These are phyloP conservation scores for Liposcelis brunnea DNA, from an alignment of 2,888 invertebrate species.

Conservation along the genomic window DNA sequence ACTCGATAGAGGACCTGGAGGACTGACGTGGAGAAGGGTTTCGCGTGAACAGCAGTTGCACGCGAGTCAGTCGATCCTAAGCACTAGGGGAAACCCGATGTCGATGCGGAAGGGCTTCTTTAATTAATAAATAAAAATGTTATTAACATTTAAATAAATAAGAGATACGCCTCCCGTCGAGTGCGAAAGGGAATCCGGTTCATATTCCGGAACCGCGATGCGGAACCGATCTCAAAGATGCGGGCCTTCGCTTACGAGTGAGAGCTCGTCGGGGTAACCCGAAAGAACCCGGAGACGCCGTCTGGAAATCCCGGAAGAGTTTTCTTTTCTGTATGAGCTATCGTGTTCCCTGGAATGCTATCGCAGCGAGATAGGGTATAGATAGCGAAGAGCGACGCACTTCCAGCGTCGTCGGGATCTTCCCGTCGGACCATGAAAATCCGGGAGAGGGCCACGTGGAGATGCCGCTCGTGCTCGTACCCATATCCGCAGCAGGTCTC, in stretches of 20 bases:
- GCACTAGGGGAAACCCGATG: conserved; percentile 34
- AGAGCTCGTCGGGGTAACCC: conserved; percentile 31
- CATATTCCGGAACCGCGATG: conserved; percentile 39
- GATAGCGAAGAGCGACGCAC: conserved; percentile 27
- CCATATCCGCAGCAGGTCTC: conserved; percentile 61
- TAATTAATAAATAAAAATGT: neutral
- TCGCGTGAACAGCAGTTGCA: conserved; percentile 42
- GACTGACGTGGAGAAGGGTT: conserved; percentile 43
- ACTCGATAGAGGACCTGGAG: conserved; percentile 43
- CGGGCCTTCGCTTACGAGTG: conserved; percentile 23
- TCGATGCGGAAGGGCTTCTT: conserved; percentile 24
- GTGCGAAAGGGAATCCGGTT: conserved; percentile 38
- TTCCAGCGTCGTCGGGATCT: conserved; percentile 30
- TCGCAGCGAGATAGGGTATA: conserved; percentile 17
- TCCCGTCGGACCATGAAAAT: conserved; percentile 27
- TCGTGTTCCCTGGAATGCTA: conserved; percentile 17
- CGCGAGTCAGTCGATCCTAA: conserved; percentile 40
- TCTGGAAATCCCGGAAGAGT: conserved; percentile 21
- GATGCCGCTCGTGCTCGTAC: conserved; percentile 37
- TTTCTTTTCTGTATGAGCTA: conserved; percentile 17
- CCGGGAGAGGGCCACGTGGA: conserved; percentile 24
- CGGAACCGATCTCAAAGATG: conserved; percentile 26
- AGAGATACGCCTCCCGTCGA: conserved; percentile 13
- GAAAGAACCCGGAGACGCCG: conserved; percentile 37
- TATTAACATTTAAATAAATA: too few species aligned